These are phyloP conservation scores for Agapornis canus DNA, from an alignment of 2,797 vertebrate genomes.

Conservation along the genomic window DNA sequence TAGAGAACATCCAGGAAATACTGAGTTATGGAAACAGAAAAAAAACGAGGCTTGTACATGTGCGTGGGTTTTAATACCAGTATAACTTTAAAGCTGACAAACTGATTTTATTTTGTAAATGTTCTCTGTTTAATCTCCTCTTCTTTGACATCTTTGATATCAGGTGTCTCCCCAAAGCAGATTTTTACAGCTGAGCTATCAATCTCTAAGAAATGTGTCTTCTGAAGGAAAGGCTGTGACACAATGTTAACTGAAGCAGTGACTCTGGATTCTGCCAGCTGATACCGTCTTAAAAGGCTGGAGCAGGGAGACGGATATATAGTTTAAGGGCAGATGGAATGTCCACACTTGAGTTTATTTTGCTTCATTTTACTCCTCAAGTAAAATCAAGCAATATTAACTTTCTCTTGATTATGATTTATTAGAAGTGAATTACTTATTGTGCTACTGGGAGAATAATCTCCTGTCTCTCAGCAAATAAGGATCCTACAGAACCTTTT, in stretches of 20 bases:
- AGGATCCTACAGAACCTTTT: not conserved
- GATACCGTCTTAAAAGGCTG: not conserved
- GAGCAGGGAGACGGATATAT: not conserved
- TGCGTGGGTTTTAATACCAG: not conserved
- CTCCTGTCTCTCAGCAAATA: not conserved
- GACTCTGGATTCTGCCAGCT: conserved; percentile 21
- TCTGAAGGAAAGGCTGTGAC: conserved; percentile 10
- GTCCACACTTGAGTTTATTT: conserved; percentile 1
- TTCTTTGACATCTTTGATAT: conserved; percentile 31
- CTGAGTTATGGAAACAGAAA: not conserved
- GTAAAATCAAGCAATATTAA: conserved; percentile 10
- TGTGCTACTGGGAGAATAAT: conserved; percentile 1
- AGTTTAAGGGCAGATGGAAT: not conserved
- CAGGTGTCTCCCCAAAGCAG: conserved; percentile 30
- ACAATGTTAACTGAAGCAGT: conserved; percentile 23
- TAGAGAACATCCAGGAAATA: not conserved
- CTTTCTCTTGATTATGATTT: conserved; percentile 24
- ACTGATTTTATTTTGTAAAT: conserved; percentile 32
- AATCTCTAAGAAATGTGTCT: not conserved
- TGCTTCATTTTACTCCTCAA: conserved; percentile 13
- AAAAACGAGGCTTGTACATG: not conserved
- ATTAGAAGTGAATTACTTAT: conserved; percentile 18
- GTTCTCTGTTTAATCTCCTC: conserved; percentile 27
- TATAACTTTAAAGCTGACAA: not conserved
- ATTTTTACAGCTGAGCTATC: conserved; percentile 46